Base-by-base conservation (phyloP, 2,113 vertebrate species). In the Geococcyx californianus region DNA sequence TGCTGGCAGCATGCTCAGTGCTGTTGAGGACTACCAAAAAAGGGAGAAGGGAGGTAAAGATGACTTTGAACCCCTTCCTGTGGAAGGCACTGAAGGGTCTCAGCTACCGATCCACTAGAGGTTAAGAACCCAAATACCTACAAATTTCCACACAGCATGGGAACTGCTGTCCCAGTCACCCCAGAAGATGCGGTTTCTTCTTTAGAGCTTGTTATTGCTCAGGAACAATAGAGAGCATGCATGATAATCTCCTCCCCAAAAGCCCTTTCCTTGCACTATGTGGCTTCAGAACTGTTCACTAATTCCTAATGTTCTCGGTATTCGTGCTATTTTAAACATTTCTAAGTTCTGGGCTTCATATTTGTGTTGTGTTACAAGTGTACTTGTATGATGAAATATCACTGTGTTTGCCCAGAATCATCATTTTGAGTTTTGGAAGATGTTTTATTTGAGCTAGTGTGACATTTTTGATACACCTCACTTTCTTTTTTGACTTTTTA, bases 401-500 rank as follows among this genome's bases (percentile, higher is more conserved):
- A n/a, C n/a, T n/a, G n/a, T n/a, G n/a, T n/a, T n/a, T n/a, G n/a
- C n/a, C n/a, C n/a, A n/a, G n/a, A n/a, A n/a, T 13, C 55, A 47
- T 29, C 14, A 10, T n/a, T 56, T 49, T 40, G 70, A 60, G 17
- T 26, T 92, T 85, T 70, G 52, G 38, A 45, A n/a, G 45, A 4
- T 29, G 2, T 58, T 90, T 90, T 56, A 20, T 79, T 63, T 17
- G 44, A 75, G 31, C 9, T 62, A 13, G 20, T 13, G 31, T 31
- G 52, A n/a, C 6, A 5, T 76, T 93, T 89, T 36, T 40, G 51
- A 13, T 36, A 29, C 28, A 28, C 4, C 3, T 67, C 1, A 0
- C 33, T 45, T 44, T 42, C 5, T 33, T 64, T 67, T 85, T 69
- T 76, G 15, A 7, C 29, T 66, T 90, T 91, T 58, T 73, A 98